Conservation (phyloP, 1,140 invertebrate species). For the Caenorhabditis briggsae region DNA sequence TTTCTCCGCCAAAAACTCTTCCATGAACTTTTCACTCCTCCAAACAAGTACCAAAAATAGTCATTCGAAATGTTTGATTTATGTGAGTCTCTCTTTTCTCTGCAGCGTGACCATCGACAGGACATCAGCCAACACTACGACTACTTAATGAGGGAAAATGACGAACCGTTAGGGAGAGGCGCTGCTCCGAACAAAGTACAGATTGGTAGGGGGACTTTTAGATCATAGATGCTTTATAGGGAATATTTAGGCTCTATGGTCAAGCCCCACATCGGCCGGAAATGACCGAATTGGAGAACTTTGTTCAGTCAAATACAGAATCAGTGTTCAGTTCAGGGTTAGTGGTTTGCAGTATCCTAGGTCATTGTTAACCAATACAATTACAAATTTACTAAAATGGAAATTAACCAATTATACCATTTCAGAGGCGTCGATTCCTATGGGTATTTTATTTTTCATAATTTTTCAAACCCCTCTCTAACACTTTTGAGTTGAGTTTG, state of each 20-base stretch:
- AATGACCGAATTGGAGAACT: constrained; percentile 3
- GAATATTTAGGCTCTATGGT: background rate
- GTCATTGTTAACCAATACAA: background rate
- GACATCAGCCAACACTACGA: constrained; percentile 53
- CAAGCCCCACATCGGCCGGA: constrained; percentile 2
- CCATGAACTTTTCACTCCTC: background rate
- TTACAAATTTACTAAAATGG: background rate
- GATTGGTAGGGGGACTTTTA: background rate
- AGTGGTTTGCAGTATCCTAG: background rate
- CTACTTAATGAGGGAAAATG: constrained; percentile 47
- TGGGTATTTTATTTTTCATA: constrained; percentile 28
- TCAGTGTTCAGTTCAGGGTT: constrained; percentile 43
- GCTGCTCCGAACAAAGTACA: constrained; percentile 31
- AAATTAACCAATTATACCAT: background rate
- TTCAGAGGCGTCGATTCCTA: constrained; percentile 53
- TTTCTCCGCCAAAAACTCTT: background rate
- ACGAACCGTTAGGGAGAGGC: constrained; percentile 34
- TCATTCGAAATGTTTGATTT: constrained; percentile 34
- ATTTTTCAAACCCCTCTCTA: background rate
- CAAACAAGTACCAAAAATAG: background rate
- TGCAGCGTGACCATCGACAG: constrained; percentile 52
- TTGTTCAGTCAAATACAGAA: constrained; percentile 22
- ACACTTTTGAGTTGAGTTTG: constrained; percentile 29
- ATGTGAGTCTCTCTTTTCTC: constrained; percentile 25
- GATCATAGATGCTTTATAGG: no score